Conservation (phyloP, 2,888 invertebrate species). For the Melikaiella ostensackeni region DNA sequence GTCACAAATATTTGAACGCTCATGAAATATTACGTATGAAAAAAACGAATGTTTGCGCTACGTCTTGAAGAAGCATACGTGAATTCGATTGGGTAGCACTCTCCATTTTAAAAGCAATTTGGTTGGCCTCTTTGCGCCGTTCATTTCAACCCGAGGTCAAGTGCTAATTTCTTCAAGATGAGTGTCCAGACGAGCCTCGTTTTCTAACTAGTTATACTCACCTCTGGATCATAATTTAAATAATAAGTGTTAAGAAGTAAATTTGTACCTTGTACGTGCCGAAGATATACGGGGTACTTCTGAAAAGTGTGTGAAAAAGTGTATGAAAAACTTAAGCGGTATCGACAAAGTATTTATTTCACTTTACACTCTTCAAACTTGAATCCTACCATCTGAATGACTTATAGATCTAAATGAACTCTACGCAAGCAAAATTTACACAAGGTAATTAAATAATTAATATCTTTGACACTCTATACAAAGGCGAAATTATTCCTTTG, state of each 20-base stretch:
- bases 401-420: no score
- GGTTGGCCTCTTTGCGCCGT: background rate
- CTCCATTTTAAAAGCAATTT: conserved; percentile 26
- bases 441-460: no score
- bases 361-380: no score
- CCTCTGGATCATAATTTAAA: conserved; percentile 15
- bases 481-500: no score
- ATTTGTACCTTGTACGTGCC: background rate
- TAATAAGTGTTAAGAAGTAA: conserved; percentile 28
- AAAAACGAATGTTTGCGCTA: background rate
- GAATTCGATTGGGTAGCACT: conserved; percentile 13
- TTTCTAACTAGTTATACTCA: conserved; percentile 23
- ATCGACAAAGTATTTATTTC: no score
- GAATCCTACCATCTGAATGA: no score
- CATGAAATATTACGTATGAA: background rate
- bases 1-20: conserved; percentile 12
- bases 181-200: conserved; percentile 4
- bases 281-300: background rate
- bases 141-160: conserved; percentile 17
- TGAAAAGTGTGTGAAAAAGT: background rate
- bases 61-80: conserved; percentile 10
- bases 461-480: no score
- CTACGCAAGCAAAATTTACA: no score
- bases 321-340: no score
- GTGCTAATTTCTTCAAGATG: conserved; percentile 33